A percentile compares a stretch with the other conserved stretches of the same genome.
These are phyloP conservation scores for Magallana gigas DNA, from an alignment of 1,140 invertebrate genomes.

Conservation along the genomic window DNA sequence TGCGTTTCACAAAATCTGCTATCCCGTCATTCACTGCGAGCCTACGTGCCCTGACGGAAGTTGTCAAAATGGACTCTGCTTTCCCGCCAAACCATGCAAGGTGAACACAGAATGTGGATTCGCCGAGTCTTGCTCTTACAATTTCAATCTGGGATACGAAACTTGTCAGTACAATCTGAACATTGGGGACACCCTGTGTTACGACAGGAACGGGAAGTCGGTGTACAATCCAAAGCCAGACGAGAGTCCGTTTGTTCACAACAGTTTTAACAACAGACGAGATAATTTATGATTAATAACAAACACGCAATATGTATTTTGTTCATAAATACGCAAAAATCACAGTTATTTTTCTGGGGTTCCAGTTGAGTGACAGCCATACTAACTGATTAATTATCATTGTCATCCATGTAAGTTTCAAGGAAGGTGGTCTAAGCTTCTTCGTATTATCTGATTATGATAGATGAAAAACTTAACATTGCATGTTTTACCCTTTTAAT, in stretches of 20 bases:
- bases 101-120: slow-evolving; percentile 62
- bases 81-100: slow-evolving; percentile 68
- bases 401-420: too few species aligned
- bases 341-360: too few species aligned
- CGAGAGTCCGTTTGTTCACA: neutral
- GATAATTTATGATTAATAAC: neutral
- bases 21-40: slow-evolving; percentile 72
- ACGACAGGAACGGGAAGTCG: slow-evolving; percentile 73
- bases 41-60: slow-evolving; percentile 74
- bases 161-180: slow-evolving; percentile 75
- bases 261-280: neutral
- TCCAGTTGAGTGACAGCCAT: too few species aligned
- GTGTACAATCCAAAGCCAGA: neutral
- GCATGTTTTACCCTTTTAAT: too few species aligned
- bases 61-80: slow-evolving; percentile 70
- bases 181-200: slow-evolving; percentile 83
- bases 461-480: too few species aligned
- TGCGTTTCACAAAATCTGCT: slow-evolving; percentile 73
- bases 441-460: too few species aligned
- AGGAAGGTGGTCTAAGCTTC: too few species aligned
- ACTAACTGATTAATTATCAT: too few species aligned
- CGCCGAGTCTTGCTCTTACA: slow-evolving; percentile 65
- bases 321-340: too few species aligned
- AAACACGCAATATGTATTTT: too few species aligned
- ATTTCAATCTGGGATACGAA: slow-evolving; percentile 74